Conservation (phyloP, 2,797 vertebrate genomes). For the Coluber constrictor region DNA sequence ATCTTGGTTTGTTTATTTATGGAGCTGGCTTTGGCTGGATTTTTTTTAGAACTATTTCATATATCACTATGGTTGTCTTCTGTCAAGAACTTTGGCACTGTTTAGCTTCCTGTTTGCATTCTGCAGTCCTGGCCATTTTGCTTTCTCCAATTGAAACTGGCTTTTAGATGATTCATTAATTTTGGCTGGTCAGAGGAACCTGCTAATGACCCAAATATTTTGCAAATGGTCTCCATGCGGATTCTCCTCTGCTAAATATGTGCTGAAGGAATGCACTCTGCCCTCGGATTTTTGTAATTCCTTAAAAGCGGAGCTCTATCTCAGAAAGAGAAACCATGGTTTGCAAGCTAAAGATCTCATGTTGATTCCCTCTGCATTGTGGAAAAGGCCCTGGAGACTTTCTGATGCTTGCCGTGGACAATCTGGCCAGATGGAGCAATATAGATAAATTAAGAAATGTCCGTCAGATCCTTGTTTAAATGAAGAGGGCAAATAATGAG, state of each 20-base stretch:
- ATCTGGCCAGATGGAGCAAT: neutral
- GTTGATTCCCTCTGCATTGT: neutral
- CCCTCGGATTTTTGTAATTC: neutral
- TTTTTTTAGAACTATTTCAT: constrained; percentile 7
- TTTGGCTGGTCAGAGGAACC: neutral
- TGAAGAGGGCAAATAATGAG: neutral
- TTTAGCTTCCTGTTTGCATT: constrained; percentile 14
- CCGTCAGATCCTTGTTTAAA: neutral
- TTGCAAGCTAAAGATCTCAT: neutral
- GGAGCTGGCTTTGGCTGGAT: constrained; percentile 9
- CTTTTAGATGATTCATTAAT: neutral
- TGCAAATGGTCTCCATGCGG: neutral
- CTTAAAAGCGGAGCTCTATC: neutral
- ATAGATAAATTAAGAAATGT: neutral
- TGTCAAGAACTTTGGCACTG: constrained; percentile 18
- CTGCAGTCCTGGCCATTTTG: neutral
- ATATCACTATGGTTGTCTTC: constrained; percentile 15
- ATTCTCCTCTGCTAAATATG: neutral
- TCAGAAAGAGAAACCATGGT: neutral
- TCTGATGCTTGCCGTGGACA: neutral
- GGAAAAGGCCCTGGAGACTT: neutral
- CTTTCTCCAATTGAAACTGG: neutral
- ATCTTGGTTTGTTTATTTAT: constrained; percentile 41
- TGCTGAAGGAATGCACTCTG: neutral
- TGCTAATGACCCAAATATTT: rapidly evolving